These are phyloP conservation scores for Cheilosia vernalis DNA, from an alignment of 2,888 invertebrate species.

Conservation along the genomic window DNA sequence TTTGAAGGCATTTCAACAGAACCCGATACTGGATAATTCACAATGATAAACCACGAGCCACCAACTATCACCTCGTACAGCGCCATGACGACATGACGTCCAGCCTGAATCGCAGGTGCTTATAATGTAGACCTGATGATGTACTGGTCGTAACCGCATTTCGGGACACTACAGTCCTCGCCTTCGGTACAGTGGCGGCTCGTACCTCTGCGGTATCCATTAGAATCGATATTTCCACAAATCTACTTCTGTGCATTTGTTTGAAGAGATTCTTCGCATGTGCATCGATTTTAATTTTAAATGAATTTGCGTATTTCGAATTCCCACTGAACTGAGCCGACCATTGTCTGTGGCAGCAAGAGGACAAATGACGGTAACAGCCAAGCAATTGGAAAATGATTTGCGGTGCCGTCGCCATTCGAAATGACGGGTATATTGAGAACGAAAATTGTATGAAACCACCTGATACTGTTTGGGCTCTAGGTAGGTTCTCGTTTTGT, in stretches of 20 bases:
- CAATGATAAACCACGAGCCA: slow-evolving; percentile 22
- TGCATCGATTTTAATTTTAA: slow-evolving; percentile 57
- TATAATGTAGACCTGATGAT: slow-evolving; percentile 9
- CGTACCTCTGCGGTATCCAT: slow-evolving; percentile 46
- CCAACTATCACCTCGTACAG: slow-evolving; percentile 28
- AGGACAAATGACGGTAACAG: slow-evolving; percentile 24
- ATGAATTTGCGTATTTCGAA: slow-evolving; percentile 53
- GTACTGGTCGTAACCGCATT: slow-evolving; percentile 13
- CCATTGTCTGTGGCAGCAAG: not conserved
- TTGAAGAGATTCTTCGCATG: slow-evolving; percentile 37
- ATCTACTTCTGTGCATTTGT: slow-evolving; percentile 23
- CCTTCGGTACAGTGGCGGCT: not conserved
- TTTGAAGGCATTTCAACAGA: slow-evolving; percentile 27
- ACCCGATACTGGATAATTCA: slow-evolving; percentile 32
- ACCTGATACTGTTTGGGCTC: not conserved
- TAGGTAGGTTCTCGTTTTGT: not conserved
- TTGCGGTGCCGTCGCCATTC: slow-evolving; percentile 37
- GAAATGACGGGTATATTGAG: slow-evolving; percentile 4
- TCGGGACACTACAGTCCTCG: not conserved
- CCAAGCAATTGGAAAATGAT: slow-evolving; percentile 53
- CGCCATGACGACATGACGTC: not conserved
- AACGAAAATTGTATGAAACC: slow-evolving; percentile 26
- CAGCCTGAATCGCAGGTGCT: slow-evolving; percentile 43
- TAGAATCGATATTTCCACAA: slow-evolving; percentile 30
- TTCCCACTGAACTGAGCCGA: slow-evolving; percentile 1